A percentile compares a stretch with the other conserved stretches of the same genome.
Conservation (phyloP, 2,797 vertebrate genomes). For the Danionella dracula region DNA sequence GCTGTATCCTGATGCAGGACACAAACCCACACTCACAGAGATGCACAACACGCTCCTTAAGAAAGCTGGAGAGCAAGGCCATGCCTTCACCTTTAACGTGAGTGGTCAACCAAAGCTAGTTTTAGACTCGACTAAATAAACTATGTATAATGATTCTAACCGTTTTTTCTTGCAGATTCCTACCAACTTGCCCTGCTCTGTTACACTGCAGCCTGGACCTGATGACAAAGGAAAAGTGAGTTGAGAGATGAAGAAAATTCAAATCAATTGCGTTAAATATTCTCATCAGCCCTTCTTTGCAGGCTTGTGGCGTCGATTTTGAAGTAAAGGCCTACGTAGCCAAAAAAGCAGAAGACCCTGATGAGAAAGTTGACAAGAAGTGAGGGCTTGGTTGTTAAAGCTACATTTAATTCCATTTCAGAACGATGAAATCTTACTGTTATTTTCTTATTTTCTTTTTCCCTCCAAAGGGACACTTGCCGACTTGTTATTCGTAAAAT, state of each 20-base stretch:
- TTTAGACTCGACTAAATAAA: too few species aligned
- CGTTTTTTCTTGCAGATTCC: slow-evolving; percentile 70
- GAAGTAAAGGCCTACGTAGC: slow-evolving; percentile 83
- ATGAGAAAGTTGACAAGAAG: slow-evolving; percentile 86
- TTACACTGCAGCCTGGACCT: slow-evolving; percentile 81
- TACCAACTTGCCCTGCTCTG: slow-evolving; percentile 81
- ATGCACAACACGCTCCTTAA: slow-evolving; percentile 80
- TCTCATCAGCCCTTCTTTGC: slow-evolving; percentile 5
- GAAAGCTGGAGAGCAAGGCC: slow-evolving; percentile 77
- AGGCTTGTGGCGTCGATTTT: slow-evolving; percentile 87
- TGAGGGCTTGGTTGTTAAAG: slow-evolving; percentile 44
- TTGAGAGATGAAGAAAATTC: background rate
- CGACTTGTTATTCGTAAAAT: slow-evolving; percentile 84
- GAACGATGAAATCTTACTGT: background rate
- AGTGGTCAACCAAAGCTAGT: background rate
- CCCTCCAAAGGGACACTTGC: slow-evolving; percentile 74
- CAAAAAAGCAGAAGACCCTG: slow-evolving; percentile 64
- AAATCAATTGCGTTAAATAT: background rate
- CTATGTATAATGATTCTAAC: background rate
- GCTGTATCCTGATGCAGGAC: slow-evolving; percentile 67
- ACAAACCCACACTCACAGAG: slow-evolving; percentile 64
- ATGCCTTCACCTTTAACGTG: slow-evolving; percentile 81
- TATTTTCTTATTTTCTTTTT: background rate
- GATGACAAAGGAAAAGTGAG: slow-evolving; percentile 82
- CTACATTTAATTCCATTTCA: background rate